phyloP scores from a whole-genome alignment of 2,797 vertebrate genomes.

The Liasis olivaceus region DNA sequence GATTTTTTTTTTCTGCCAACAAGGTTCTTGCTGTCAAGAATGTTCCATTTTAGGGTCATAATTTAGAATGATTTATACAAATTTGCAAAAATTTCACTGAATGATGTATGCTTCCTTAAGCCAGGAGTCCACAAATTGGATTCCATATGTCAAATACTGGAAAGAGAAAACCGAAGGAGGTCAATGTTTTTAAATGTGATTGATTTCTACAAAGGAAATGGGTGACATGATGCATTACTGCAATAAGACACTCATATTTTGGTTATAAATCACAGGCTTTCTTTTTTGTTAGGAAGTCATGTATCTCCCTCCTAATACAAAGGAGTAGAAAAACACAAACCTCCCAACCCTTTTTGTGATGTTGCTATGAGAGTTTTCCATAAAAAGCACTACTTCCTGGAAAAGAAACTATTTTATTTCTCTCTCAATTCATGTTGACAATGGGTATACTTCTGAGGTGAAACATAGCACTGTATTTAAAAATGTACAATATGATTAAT shows the following conservation, averaged over 20 bases:
- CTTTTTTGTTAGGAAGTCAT: conserved; percentile 55
- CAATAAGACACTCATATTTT: conserved; percentile 78
- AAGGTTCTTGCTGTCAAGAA: conserved; percentile 57
- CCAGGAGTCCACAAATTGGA: conserved; percentile 69
- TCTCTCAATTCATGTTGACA: conserved; percentile 56
- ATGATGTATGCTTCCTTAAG: conserved; percentile 73
- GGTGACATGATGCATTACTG: conserved; percentile 77
- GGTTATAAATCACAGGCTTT: conserved; percentile 76
- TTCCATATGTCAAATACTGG: conserved; percentile 74
- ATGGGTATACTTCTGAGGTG: conserved; percentile 43
- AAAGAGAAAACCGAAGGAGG: conserved; percentile 70
- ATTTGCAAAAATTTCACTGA: conserved; percentile 59
- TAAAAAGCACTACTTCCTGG: conserved; percentile 38
- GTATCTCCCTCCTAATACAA: conserved; percentile 37
- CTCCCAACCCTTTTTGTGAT: conserved; percentile 21
- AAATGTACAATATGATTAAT: conserved; percentile 35
- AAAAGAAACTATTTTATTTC: conserved; percentile 37
- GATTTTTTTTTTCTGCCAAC: conserved; percentile 26
- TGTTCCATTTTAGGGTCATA: conserved; percentile 53
- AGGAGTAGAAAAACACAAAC: not conserved
- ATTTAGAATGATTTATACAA: conserved; percentile 70
- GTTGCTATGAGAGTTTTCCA: conserved; percentile 45
- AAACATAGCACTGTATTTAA: conserved; percentile 26
- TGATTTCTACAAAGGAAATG: conserved; percentile 75
- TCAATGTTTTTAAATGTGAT: conserved; percentile 74